Conservation (phyloP, 2,113 vertebrate species). For the Aptenodytes forsteri region DNA sequence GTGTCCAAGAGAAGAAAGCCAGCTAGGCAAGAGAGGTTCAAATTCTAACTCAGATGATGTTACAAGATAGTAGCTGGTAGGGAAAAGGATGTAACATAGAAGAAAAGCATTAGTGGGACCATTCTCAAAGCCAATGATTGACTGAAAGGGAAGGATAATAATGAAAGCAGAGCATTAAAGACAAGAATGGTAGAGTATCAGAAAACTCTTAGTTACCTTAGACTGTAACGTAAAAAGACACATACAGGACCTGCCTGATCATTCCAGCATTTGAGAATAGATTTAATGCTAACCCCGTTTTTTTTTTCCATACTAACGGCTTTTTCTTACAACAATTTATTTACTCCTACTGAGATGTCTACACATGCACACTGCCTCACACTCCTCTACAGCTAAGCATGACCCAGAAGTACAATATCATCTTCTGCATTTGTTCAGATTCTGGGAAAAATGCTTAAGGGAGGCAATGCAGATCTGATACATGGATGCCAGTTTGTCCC, state of each 20-base stretch:
- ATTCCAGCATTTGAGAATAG: neutral
- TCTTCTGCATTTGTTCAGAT: neutral
- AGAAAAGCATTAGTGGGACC: neutral
- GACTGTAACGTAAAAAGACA: neutral
- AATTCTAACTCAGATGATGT: neutral
- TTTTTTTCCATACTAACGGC: neutral
- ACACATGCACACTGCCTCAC: neutral
- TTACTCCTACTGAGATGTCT: neutral
- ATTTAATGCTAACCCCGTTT: neutral
- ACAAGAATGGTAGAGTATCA: neutral
- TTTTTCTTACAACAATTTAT: neutral
- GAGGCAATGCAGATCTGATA: neutral
- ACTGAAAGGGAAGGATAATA: neutral
- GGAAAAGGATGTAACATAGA: neutral
- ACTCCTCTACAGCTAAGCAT: neutral
- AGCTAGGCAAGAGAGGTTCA: neutral
- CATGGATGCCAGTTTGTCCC: constrained; percentile 15
- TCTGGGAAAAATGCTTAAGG: constrained; percentile 19
- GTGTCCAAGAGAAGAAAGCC: neutral
- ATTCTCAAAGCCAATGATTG: neutral
- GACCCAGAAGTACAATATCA: neutral
- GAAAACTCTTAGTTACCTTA: neutral
- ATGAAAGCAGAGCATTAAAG: neutral
- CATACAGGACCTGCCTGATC: neutral
- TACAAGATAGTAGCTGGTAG: neutral